Evolutionary conservation across 2,797 vertebrate species (phyloP), one percentile per base, ranked within the genome.

Genomic region (Ptychobarbus kaznakovi): DNA sequence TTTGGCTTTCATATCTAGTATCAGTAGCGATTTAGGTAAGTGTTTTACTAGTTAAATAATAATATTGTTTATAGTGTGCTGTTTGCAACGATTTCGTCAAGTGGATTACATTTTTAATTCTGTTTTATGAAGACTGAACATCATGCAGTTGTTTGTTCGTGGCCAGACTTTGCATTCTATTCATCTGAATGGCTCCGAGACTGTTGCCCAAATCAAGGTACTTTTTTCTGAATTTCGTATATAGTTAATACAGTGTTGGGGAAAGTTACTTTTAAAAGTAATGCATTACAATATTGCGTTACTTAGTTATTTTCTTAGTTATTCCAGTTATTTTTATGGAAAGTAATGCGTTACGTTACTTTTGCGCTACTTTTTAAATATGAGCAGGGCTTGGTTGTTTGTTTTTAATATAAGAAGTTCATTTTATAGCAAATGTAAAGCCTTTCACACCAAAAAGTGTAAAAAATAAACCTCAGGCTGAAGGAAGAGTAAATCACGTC

Each of bases 81-180:
- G 1, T 82, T 32, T 61, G 0, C 20, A 32, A 40, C 1, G 4
- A 61, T 32, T 40, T 10, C 44, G 56, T 66, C 18, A 35, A 42
- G n/a, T 6, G 5, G 15, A 56, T 56, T 15, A 9, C 6, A 68
- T 15, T 56, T 56, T 65, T 51, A 22, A 51, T 53, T 69, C 6
- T 35, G 15, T 78, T 63, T 44, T 40, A 9, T 66, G 18, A 53
- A 84, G 83, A 63, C 40, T 61, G 89, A 13, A 53, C 32, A 87
- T 69, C 80, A 95, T 95, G 95, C 95, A 95, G 92, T 91, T 95
- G 12, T 95, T 95, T 70, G 75, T 95, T 38, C 93, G 90, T 68
- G 92, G 91, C 63, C 94, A 95, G 89, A 88, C 87, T 49, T 82
- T 94, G 32, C 95, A 94, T 90, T 92, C 93, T 76, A 87, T 95